These are phyloP conservation scores for Euglossa dilemma DNA, from an alignment of 1,140 invertebrate genomes.

Conservation along the genomic window DNA sequence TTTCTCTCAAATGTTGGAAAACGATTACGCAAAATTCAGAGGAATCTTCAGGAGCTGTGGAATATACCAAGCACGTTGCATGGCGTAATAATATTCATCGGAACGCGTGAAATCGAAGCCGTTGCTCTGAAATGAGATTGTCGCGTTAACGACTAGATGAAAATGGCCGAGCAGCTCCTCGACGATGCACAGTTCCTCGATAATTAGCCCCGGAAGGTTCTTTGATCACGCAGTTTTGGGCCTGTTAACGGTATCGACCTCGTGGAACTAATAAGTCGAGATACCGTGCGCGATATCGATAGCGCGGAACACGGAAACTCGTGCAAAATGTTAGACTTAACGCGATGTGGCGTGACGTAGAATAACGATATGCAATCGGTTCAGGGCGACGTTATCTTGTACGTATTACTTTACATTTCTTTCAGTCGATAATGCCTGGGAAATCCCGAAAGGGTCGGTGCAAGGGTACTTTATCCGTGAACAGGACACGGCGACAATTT, in stretches of 20 bases:
- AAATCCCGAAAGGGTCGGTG: background rate
- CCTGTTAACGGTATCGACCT: background rate
- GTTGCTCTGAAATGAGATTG: background rate
- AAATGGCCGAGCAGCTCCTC: background rate
- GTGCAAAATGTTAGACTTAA: constrained; percentile 36
- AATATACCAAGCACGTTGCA: too few relatives aligned
- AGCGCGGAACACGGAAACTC: constrained; percentile 30
- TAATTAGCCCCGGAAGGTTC: background rate
- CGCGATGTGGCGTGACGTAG: constrained; percentile 29
- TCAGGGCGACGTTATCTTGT: constrained; percentile 30
- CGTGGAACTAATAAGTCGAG: background rate
- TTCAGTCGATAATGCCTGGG: constrained; percentile 16
- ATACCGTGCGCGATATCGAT: background rate
- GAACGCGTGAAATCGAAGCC: background rate
- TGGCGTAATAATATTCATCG: background rate
- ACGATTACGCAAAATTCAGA: too few relatives aligned
- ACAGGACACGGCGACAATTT: background rate
- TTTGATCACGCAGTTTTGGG: background rate
- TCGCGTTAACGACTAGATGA: background rate
- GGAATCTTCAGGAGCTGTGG: too few relatives aligned
- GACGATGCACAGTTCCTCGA: background rate
- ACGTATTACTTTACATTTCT: constrained; percentile 44
- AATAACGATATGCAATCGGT: constrained; percentile 30
- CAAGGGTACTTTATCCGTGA: too few relatives aligned
- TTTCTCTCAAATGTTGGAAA: too few relatives aligned